These are phyloP conservation scores for Urocitellus parryii DNA, from an alignment of 2,113 vertebrate species.

Conservation along the genomic window DNA sequence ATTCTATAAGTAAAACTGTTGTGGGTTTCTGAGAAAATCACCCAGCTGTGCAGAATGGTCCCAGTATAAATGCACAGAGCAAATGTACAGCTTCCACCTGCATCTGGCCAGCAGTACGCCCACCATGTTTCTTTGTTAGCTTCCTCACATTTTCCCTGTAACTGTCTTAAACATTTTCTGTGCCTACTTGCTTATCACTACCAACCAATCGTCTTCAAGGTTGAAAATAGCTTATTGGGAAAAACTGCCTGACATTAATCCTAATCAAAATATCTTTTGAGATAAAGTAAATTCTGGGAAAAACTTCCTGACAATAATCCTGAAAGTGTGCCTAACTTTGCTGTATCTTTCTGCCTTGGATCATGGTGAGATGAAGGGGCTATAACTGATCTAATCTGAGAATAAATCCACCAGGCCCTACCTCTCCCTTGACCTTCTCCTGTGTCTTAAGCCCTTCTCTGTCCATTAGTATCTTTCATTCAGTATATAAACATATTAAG, in stretches of 20 bases:
- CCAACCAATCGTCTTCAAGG: background rate
- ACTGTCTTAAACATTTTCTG: conserved; percentile 1
- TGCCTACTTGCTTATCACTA: background rate
- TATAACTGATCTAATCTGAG: background rate
- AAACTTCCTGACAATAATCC: background rate
- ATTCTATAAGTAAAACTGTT: conserved; percentile 7
- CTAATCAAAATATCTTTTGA: background rate
- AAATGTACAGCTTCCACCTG: background rate
- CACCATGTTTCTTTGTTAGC: background rate
- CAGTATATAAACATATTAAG: background rate
- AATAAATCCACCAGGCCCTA: too few relatives aligned
- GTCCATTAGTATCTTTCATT: background rate
- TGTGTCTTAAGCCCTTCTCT: background rate
- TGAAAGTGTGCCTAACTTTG: background rate
- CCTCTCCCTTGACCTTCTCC: background rate
- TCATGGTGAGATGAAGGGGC: background rate
- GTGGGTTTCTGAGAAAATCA: conserved; percentile 34
- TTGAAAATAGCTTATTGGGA: background rate
- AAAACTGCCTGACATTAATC: background rate
- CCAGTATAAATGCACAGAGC: background rate
- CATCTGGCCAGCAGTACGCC: background rate
- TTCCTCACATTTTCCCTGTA: background rate
- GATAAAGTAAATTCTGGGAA: background rate
- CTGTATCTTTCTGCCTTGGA: background rate
- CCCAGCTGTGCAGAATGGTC: background rate